These are phyloP conservation scores for Amphilophus citrinellus DNA, from an alignment of 2,113 vertebrate genomes.

Conservation along the genomic window DNA sequence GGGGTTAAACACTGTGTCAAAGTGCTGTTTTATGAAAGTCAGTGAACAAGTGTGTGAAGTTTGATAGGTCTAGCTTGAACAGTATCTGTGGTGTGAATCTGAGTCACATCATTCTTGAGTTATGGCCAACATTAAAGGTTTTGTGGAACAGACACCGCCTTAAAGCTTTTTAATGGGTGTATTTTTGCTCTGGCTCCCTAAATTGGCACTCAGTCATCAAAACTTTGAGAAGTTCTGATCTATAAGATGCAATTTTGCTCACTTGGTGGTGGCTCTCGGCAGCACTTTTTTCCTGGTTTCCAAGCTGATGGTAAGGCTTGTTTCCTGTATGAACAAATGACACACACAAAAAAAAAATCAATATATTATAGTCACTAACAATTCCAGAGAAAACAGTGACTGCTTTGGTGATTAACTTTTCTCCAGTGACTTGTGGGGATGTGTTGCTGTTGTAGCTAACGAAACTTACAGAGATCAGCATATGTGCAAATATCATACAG, in stretches of 20 bases:
- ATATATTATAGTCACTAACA: neutral
- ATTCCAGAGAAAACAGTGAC: neutral
- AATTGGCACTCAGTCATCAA: neutral
- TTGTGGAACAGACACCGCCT: neutral
- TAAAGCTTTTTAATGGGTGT: neutral
- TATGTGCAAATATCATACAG: neutral
- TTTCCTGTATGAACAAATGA: conserved; percentile 3
- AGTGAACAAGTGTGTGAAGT: too few relatives aligned
- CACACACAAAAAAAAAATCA: neutral
- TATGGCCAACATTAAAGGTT: too few relatives aligned
- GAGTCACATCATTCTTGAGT: too few relatives aligned
- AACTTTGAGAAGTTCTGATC: neutral
- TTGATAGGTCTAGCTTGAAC: too few relatives aligned
- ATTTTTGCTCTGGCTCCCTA: neutral
- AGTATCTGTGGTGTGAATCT: too few relatives aligned
- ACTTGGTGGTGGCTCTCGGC: neutral
- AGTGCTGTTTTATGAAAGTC: neutral
- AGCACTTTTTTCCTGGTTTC: neutral
- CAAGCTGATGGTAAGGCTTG: neutral
- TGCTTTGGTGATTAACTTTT: neutral
- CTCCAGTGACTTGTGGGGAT: neutral
- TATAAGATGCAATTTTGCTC: neutral
- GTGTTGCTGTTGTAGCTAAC: neutral
- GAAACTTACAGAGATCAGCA: neutral
- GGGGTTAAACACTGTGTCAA: neutral